Conservation (phyloP, 2,113 vertebrate species). For the Solea solea region DNA sequence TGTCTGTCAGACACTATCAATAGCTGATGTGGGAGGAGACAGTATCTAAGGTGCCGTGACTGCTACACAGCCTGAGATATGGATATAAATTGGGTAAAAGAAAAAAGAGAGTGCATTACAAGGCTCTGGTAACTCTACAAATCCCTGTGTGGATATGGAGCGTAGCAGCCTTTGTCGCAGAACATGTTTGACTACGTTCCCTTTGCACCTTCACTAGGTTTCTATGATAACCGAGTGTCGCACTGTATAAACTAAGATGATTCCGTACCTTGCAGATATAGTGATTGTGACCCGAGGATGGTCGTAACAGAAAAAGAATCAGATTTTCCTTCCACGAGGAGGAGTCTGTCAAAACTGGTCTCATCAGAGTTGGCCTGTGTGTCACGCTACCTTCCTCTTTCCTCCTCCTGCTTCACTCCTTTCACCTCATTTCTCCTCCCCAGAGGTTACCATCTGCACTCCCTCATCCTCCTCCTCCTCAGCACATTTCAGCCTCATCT, state of each 20-base stretch:
- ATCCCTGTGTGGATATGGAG: slow-evolving; percentile 34
- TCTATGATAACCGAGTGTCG: slow-evolving; percentile 24
- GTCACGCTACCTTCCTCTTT: slow-evolving; percentile 59
- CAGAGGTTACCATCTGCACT: slow-evolving; percentile 60
- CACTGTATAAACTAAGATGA: slow-evolving; percentile 4
- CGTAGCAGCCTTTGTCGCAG: background rate
- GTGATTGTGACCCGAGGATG: slow-evolving; percentile 22
- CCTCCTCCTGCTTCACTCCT: slow-evolving; percentile 49
- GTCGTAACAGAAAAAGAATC: slow-evolving; percentile 22
- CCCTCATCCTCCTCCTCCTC: slow-evolving; percentile 2
- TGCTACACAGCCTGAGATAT: slow-evolving; percentile 34
- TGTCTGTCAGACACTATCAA: slow-evolving; percentile 66
- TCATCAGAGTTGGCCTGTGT: slow-evolving; percentile 52
- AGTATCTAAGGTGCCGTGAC: slow-evolving; percentile 48
- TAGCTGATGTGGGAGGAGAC: slow-evolving; percentile 64
- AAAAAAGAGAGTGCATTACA: slow-evolving; percentile 29
- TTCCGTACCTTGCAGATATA: slow-evolving; percentile 41
- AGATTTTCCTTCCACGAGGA: slow-evolving; percentile 18
- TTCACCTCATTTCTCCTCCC: slow-evolving; percentile 63
- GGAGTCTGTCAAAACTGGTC: slow-evolving; percentile 48
- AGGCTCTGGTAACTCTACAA: slow-evolving; percentile 42
- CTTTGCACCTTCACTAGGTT: slow-evolving; percentile 33
- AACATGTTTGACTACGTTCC: slow-evolving; percentile 37
- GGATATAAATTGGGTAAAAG: slow-evolving; percentile 59
- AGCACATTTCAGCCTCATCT: slow-evolving; percentile 32